These are phyloP conservation scores for Sceloporus undulatus DNA, from an alignment of 2,113 vertebrate genomes.

Conservation along the genomic window DNA sequence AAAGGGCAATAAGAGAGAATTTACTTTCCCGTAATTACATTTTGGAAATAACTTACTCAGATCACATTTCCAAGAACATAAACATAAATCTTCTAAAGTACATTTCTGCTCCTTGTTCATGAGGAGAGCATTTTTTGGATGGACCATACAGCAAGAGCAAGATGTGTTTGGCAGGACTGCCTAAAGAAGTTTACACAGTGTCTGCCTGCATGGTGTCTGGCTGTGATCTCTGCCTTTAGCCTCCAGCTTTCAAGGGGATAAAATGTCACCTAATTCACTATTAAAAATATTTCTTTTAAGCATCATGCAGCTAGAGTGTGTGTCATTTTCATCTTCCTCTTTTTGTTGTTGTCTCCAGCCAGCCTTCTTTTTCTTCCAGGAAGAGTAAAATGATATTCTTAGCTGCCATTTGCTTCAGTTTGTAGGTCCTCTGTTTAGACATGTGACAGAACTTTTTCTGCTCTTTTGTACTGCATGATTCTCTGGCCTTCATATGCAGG, in stretches of 20 bases:
- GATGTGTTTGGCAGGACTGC: constrained; percentile 24
- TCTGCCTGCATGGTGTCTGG: constrained; percentile 1
- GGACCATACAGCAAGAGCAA: neutral
- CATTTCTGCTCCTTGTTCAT: neutral
- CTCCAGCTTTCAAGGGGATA: constrained; percentile 21
- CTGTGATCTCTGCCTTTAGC: constrained; percentile 18
- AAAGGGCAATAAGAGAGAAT: neutral
- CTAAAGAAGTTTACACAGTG: constrained; percentile 8
- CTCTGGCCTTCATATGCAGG: neutral
- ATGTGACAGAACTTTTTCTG: neutral
- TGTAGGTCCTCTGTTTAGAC: neutral
- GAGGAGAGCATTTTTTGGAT: neutral
- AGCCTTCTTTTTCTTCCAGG: neutral
- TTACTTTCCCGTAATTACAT: neutral
- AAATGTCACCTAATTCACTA: constrained; percentile 9
- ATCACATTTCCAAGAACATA: neutral
- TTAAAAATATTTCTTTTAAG: constrained; percentile 26
- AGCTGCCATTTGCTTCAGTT: neutral
- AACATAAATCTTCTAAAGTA: neutral
- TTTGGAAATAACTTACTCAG: neutral
- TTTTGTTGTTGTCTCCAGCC: neutral
- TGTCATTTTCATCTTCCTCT: neutral
- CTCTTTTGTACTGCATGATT: neutral
- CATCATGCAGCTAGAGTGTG: neutral
- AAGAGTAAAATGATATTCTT: neutral